Conservation (phyloP, 2,113 vertebrate genomes). For the Ariopsis seemanni region DNA sequence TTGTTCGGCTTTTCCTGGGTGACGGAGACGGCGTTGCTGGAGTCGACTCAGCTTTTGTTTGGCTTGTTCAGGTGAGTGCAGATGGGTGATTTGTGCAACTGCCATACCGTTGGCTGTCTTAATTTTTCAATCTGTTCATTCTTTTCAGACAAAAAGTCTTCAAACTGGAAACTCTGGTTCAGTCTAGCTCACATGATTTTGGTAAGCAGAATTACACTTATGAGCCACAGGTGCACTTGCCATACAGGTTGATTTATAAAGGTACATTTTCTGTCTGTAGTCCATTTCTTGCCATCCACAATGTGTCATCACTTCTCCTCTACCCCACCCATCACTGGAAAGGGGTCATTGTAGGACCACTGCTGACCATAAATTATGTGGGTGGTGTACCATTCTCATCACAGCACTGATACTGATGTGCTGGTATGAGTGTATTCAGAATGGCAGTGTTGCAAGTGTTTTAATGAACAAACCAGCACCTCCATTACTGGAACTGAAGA, state of each 20-base stretch:
- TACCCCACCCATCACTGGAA: neutral
- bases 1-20: slow-evolving; percentile 93
- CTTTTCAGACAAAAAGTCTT: slow-evolving; percentile 83
- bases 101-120: slow-evolving; percentile 37
- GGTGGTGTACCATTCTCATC: neutral
- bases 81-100: slow-evolving; percentile 29
- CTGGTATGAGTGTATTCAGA: neutral
- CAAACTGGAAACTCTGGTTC: slow-evolving; percentile 81
- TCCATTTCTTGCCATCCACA: neutral
- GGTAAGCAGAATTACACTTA: slow-evolving; percentile 74
- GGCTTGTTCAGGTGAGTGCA: slow-evolving; percentile 84
- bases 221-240: neutral
- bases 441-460: neutral
- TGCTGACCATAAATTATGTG: neutral
- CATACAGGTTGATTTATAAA: neutral
- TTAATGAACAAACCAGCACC: neutral
- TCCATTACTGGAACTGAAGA: neutral
- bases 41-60: slow-evolving; percentile 87
- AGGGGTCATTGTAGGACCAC: neutral
- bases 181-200: slow-evolving; percentile 83
- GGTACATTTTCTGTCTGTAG: neutral
- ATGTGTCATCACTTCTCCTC: neutral
- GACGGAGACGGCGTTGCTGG: slow-evolving; percentile 87
- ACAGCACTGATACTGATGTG: neutral
- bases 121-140: slow-evolving; percentile 54